Conservation (phyloP, 2,113 vertebrate species). For the Cottus gobio region DNA sequence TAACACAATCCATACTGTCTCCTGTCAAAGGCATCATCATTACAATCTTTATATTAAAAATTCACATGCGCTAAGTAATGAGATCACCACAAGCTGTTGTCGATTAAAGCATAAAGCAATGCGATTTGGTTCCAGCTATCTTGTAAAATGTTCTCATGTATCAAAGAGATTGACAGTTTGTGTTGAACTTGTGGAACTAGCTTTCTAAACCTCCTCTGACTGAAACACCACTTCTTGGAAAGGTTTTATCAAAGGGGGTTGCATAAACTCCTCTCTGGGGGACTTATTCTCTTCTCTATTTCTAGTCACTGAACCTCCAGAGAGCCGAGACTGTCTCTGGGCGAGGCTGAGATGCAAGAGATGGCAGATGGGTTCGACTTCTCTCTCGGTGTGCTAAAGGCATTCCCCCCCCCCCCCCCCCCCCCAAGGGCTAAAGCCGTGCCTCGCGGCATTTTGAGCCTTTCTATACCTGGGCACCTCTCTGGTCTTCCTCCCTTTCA, state of each 20-base stretch:
- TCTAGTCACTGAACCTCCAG: constrained; percentile 54
- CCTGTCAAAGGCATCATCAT: constrained; percentile 19
- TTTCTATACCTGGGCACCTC: constrained; percentile 48
- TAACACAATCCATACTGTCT: not conserved
- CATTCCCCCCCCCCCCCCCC: not conserved
- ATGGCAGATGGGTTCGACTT: constrained; percentile 55
- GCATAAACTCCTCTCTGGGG: constrained; percentile 53
- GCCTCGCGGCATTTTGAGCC: constrained; percentile 53
- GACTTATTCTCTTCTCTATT: constrained; percentile 50
- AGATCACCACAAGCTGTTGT: not conserved
- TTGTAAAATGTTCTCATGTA: not conserved
- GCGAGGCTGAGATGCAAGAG: constrained; percentile 47
- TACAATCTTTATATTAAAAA: constrained; percentile 14
- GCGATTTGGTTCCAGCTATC: not conserved
- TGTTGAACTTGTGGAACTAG: constrained; percentile 9
- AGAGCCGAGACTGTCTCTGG: constrained; percentile 52
- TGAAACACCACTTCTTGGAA: constrained; percentile 5
- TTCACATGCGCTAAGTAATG: not conserved
- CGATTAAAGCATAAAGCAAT: not conserved
- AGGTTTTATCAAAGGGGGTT: constrained; percentile 46
- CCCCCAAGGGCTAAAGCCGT: constrained; percentile 36
- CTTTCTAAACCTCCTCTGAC: constrained; percentile 28
- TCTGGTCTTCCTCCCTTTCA: constrained; percentile 47
- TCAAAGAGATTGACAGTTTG: not conserved
- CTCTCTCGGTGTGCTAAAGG: constrained; percentile 38